Conservation (phyloP, 2,797 vertebrate species). For the Neopelma chrysocephalum region DNA sequence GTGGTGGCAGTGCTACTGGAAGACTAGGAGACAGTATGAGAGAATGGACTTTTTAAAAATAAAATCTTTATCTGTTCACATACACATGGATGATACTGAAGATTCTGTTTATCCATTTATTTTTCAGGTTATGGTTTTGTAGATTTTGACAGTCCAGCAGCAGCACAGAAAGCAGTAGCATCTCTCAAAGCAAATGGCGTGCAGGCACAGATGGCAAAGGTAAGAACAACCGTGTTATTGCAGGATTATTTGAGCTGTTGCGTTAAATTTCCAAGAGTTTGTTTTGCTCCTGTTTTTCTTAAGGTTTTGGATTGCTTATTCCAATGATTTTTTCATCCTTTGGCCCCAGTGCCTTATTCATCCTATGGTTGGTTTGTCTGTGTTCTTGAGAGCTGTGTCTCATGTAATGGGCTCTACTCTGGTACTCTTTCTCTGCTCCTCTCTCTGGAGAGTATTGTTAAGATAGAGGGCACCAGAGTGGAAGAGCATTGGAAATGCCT, state of each 20-base stretch:
- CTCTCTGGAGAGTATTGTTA: neutral
- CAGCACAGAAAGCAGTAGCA: conserved; percentile 95
- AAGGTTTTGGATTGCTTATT: neutral
- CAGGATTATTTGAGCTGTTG: neutral
- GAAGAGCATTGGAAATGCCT: neutral
- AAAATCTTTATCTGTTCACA: neutral
- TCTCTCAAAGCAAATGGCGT: conserved; percentile 96
- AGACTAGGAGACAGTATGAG: neutral
- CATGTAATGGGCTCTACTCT: neutral
- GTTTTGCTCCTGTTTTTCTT: neutral
- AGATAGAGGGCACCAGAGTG: neutral
- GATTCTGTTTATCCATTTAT: conserved; percentile 23
- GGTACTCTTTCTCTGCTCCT: neutral
- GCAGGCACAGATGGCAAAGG: conserved; percentile 98
- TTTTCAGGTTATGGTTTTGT: conserved; percentile 95
- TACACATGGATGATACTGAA: neutral
- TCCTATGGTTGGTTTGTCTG: neutral
- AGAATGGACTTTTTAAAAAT: neutral
- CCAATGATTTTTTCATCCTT: neutral
- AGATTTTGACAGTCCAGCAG: conserved; percentile 96
- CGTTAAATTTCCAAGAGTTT: neutral
- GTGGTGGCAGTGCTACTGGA: neutral
- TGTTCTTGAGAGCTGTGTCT: neutral
- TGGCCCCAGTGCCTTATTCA: neutral
- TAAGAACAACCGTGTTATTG: conserved; percentile 64